A percentile compares a stretch with the other conserved stretches of the same genome.
Evolutionary conservation across 2,888 invertebrate species (phyloP).

Genomic region (Acrocyrtus sp.): DNA sequence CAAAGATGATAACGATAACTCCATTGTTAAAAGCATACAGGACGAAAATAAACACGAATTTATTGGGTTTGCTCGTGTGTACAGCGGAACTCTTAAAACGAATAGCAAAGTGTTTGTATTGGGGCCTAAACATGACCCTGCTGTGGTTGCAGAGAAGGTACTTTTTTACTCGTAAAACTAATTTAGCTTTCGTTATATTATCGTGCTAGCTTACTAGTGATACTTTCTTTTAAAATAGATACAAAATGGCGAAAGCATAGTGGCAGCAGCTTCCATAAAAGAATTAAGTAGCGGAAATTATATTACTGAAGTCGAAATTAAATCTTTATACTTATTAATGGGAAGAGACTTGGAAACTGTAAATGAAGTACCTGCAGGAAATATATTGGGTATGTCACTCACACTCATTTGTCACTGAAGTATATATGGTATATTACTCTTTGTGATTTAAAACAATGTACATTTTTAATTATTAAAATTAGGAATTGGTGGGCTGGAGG

Average conservation of each 20-base stretch:
- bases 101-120: conserved; percentile 85
- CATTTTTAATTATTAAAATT: conserved; percentile 19
- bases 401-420: too few species aligned
- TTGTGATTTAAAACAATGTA: neutral
- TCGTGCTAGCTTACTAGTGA: neutral
- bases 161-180: neutral
- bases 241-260: conserved; percentile 63
- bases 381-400: conserved; percentile 82
- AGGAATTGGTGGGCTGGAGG: conserved; percentile 88
- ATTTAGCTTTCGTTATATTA: neutral
- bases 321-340: conserved; percentile 88
- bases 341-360: conserved; percentile 88
- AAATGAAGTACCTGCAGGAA: conserved; percentile 86
- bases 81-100: conserved; percentile 82
- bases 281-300: conserved; percentile 74
- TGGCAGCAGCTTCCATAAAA: conserved; percentile 69
- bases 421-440: too few species aligned
- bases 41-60: conserved; percentile 72
- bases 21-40: neutral
- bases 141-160: conserved; percentile 59
- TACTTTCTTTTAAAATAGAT: conserved; percentile 61
- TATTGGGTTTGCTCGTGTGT: conserved; percentile 92
- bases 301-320: conserved; percentile 74
- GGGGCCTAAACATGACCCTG: conserved; percentile 88
- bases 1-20: conserved; percentile 43